Base-by-base conservation (phyloP, 2,113 vertebrate genomes). In the Ptilorrhoa leucosticta region DNA sequence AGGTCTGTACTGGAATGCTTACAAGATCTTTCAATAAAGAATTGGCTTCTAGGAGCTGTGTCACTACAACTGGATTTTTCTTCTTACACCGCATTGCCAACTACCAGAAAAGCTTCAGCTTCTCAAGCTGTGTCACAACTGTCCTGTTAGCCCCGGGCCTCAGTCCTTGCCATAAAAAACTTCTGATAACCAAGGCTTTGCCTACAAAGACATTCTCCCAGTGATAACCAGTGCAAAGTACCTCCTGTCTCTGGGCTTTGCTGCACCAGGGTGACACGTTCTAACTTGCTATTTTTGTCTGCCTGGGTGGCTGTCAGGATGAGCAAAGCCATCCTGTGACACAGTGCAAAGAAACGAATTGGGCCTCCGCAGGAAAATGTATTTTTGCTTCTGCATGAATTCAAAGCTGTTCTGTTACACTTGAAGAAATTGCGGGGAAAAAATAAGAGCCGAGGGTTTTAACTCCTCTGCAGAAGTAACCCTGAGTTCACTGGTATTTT, bases 21-120 rank as follows among this genome's bases (percentile, higher is more conserved):
- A 89, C 91, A 96, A 61, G 28, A 71, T 27, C 33, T 88, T 96
- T 82, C 63, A 98, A 98, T 98, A 98, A 98, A 98, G 42, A 83
- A 57, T 8, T 54, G 77, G 47, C 69, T 83, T 75, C 91, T 82
- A 83, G 66, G 35, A 78, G 6, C 47, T 64, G 11, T 58, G 45
- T 95, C n/a, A 18, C 54, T 69, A 15, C 45, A 27, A 70, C 42
- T 30, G 54, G 45, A 39, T 76, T 80, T 89, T 77, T 56, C 44
- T 89, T 81, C 31, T 71, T 73, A 47, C 7, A 35, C 28, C 0
- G 0, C 15, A 13, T 2, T 61, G 39, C 22, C 11, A 77, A 17
- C 42, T 33, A 45, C 26, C 42, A 50, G 71, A 26, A 20, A 39
- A 76, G 14, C 53, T 91, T 33, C 47, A 83, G 27, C 31, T 47